Base-by-base conservation (phyloP, 2,888 invertebrate species). In the Dilophus febrilis region DNA sequence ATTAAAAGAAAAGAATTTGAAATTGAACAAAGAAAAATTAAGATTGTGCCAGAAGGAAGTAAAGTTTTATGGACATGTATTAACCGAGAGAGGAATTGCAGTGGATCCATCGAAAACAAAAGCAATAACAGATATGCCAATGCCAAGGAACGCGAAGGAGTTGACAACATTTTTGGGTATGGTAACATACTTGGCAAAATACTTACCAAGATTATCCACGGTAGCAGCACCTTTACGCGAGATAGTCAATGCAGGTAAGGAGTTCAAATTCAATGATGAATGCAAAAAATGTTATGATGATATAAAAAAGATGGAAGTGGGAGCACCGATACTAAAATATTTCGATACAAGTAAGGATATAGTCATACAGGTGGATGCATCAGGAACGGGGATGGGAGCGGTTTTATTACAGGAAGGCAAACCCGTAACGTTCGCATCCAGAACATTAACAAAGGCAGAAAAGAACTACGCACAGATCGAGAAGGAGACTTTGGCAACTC, bases 401-500 rank as follows among this genome's bases (percentile, higher is more conserved):
- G 42, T 42, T 14, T 31, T 41, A 12, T 18, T 43, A 17, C 41
- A 43, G 29, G 35, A 38, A 13, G 31, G 35, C 11, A 43, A 38
- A 29, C 43, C 43, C 14, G 31, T 43, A 28, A 29, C 35, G n/a
- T 42, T 38, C 34, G 38, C 42, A 19, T 37, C 37, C 14, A 17
- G 37, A 27, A 27, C 14, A 14, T 35, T 43, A 30, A 41, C 43
- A 18, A 12, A 37, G 14, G 30, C 43, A 44, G 8, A 35, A 35
- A 13, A 35, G 18, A 48, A 42, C 10, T 53, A 50, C 44, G 45
- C 50, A n/a, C 51, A 51, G 41, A 53, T 53, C 10, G 54, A 55
- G 37, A 56, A 54, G 43, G 53, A 57, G 41, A 40, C 50, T 2
- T 42, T 54, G 16, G 54, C 54, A 1, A 54, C 55, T 37, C 44